phyloP scores from a whole-genome alignment of 2,797 vertebrate species.

The Eulemur mongoz region DNA sequence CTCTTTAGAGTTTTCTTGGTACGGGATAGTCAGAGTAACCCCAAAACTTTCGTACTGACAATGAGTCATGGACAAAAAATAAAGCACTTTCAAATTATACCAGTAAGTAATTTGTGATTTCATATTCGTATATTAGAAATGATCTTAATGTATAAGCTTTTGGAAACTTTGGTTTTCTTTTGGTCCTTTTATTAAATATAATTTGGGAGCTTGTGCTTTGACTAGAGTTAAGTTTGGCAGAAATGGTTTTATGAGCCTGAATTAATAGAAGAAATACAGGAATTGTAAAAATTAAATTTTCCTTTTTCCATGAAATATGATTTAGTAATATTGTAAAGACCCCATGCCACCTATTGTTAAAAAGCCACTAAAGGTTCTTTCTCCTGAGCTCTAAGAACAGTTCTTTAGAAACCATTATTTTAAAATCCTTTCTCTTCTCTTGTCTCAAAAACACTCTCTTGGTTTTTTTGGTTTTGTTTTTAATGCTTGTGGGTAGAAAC shows the following conservation, averaged over 20 bases:
- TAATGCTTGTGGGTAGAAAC: not conserved
- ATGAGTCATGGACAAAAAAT: constrained; percentile 96
- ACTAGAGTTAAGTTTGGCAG: constrained; percentile 75
- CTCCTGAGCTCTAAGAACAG: not conserved
- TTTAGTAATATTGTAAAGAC: constrained; percentile 64
- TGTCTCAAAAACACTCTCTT: not conserved
- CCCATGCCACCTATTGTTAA: constrained; percentile 68
- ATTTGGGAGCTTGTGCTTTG: constrained; percentile 67
- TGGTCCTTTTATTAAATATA: constrained; percentile 69
- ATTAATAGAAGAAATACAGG: constrained; percentile 76
- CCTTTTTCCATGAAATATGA: constrained; percentile 65
- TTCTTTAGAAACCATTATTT: constrained; percentile 52
- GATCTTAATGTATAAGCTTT: constrained; percentile 59
- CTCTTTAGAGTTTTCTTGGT: constrained; percentile 95
- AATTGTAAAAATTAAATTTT: constrained; percentile 78
- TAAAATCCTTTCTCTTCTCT: not conserved
- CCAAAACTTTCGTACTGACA: constrained; percentile 97
- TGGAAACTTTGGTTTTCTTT: constrained; percentile 62
- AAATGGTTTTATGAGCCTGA: constrained; percentile 73
- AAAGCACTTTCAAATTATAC: constrained; percentile 99
- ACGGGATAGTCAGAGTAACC: constrained; percentile 98
- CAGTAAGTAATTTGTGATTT: constrained; percentile 90
- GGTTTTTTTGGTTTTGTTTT: constrained; percentile 13
- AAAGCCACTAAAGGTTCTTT: constrained; percentile 61
- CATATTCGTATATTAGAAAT: constrained; percentile 55